Evolutionary conservation across 2,888 invertebrate species (phyloP).

Genomic region (Tetanocera ferruginea): DNA sequence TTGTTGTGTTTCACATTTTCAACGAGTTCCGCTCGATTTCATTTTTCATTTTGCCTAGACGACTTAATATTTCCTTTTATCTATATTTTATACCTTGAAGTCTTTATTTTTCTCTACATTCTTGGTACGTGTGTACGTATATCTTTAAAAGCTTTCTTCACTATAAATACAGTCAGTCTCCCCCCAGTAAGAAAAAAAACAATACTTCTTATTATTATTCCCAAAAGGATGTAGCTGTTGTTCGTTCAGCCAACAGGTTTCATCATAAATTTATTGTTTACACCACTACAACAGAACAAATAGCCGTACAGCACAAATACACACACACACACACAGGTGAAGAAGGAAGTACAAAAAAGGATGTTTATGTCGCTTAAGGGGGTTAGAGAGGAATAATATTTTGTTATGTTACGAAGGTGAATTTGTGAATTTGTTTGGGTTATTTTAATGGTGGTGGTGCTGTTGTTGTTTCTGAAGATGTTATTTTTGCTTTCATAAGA

Average conservation of each 20-base stretch:
- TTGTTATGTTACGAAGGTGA: background rate
- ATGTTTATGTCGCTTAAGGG: background rate
- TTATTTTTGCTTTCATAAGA: background rate
- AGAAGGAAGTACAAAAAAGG: background rate
- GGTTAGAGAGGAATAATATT: background rate
- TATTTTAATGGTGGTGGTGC: background rate
- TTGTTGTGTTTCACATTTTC: too few relatives aligned
- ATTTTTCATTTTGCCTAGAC: too few relatives aligned
- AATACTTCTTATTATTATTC: background rate
- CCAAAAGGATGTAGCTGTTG: background rate
- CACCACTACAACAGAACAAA: conserved; percentile 28
- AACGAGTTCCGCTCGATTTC: too few relatives aligned
- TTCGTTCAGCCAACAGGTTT: conserved; percentile 38
- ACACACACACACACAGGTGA: conserved; percentile 34
- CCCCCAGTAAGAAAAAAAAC: background rate
- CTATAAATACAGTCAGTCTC: background rate
- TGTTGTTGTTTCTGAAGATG: background rate
- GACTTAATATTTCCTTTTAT: too few relatives aligned
- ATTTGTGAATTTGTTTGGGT: conserved; percentile 12
- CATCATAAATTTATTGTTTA: conserved; percentile 37
- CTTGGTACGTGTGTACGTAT: background rate
- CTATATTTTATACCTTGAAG: too few relatives aligned
- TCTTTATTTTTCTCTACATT: background rate
- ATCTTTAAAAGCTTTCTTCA: background rate
- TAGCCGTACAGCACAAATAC: conserved; percentile 37